Conservation (phyloP, 2,888 invertebrate species). For the Adineta ricciae region DNA sequence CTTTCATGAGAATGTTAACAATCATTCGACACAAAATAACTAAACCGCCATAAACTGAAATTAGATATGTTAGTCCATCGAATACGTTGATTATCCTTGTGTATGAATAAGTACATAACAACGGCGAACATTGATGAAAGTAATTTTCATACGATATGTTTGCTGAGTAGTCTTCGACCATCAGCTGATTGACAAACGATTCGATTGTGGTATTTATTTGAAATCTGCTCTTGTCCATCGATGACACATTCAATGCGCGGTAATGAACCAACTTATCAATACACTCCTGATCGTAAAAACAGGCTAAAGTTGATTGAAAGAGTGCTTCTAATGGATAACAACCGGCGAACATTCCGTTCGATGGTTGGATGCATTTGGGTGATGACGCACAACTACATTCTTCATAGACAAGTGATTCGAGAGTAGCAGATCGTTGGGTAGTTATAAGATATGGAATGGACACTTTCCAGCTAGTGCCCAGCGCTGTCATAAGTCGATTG, state of each 20-base stretch:
- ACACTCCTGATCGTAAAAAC: not conserved
- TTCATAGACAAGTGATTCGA: not conserved
- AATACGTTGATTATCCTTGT: not conserved
- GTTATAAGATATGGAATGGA: rapidly evolving
- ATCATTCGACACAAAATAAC: not conserved
- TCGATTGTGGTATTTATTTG: not conserved
- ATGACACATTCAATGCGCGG: not conserved
- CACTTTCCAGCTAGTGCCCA: not conserved
- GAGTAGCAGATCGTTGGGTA: not conserved
- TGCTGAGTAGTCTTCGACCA: not conserved
- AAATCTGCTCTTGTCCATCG: not conserved
- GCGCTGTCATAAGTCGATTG: not conserved
- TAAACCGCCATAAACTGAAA: not conserved
- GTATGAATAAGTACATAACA: not conserved
- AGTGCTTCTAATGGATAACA: not conserved
- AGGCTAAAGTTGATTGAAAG: not conserved
- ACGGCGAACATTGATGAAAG: not conserved
- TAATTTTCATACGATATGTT: not conserved
- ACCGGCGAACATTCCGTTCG: not conserved
- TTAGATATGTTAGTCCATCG: not conserved
- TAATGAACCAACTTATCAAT: not conserved
- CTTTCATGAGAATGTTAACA: not conserved
- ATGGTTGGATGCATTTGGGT: not conserved
- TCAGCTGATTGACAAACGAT: not conserved
- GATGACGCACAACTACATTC: not conserved